Conservation (phyloP, 2,888 invertebrate species). For the Heterodera filipjevi region DNA sequence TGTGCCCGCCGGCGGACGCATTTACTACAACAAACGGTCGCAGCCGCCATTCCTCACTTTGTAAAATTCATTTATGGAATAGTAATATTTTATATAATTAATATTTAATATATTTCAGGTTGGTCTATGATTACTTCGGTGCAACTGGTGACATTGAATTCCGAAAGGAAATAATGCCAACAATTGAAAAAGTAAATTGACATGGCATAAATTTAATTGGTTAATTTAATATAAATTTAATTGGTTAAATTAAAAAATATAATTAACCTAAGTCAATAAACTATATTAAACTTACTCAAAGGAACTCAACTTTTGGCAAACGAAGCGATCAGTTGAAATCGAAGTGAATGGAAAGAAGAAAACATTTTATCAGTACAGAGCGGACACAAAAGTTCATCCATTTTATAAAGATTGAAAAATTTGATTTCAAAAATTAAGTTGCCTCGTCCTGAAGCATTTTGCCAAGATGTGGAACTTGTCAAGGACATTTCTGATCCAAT, state of each 20-base stretch:
- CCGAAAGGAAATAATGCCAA: constrained; percentile 66
- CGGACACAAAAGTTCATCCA: constrained; percentile 40
- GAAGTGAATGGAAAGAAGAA: constrained; percentile 71
- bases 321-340: constrained; percentile 54
- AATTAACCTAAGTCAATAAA: too few relatives aligned
- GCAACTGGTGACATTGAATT: constrained; percentile 76
- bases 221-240: too few relatives aligned
- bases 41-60: constrained; percentile 69
- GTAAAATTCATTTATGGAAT: not conserved
- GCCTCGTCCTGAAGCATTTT: constrained; percentile 33
- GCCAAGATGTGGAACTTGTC: constrained; percentile 25
- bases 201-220: too few relatives aligned
- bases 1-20: constrained; percentile 85
- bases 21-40: constrained; percentile 74
- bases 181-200: constrained; percentile 65
- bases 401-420: not conserved
- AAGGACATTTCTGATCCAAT: constrained; percentile 1
- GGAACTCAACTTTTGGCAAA: constrained; percentile 56
- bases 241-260: too few relatives aligned
- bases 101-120: constrained; percentile 65
- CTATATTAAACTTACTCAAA: too few relatives aligned
- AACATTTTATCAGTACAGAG: constrained; percentile 73
- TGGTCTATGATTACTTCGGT: constrained; percentile 80
- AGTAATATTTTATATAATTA: too few relatives aligned
- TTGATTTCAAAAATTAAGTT: not conserved